phyloP scores from a whole-genome alignment of 1,140 invertebrate genomes.

The Cepaea nemoralis region DNA sequence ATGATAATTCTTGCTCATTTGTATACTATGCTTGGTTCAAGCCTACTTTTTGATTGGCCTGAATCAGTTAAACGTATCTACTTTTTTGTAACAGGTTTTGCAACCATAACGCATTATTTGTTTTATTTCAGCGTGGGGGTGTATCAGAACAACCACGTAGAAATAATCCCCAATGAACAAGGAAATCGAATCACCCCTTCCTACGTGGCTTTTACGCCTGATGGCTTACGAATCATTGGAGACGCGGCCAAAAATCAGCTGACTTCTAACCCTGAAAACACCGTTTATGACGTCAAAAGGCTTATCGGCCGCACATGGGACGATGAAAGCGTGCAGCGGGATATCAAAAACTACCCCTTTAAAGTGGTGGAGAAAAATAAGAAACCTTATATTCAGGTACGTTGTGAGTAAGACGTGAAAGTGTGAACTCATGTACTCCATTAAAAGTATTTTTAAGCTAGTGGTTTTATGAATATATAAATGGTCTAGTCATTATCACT shows the following conservation, averaged over 20 bases:
- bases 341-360: background rate
- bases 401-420: constrained; percentile 76
- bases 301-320: background rate
- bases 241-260: constrained; percentile 98
- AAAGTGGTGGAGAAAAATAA: constrained; percentile 78
- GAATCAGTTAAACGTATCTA: too few species aligned
- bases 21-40: too few species aligned
- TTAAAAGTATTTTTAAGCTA: too few species aligned
- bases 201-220: constrained; percentile 94
- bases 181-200: constrained; percentile 98
- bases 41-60: too few species aligned
- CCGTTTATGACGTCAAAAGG: constrained; percentile 87
- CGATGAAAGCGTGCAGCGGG: background rate
- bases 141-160: constrained; percentile 96
- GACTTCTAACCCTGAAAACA: constrained; percentile 97
- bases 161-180: constrained; percentile 99
- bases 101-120: too few species aligned
- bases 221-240: constrained; percentile 95
- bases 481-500: too few species aligned
- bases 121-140: constrained; percentile 85
- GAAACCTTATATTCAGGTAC: constrained; percentile 83
- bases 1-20: too few species aligned
- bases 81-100: too few species aligned
- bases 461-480: too few species aligned
- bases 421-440: too few species aligned